A percentile compares a stretch with the other conserved stretches of the same genome.
These are phyloP conservation scores for Gyps fulvus DNA, from an alignment of 2,113 vertebrate genomes.

Conservation along the genomic window DNA sequence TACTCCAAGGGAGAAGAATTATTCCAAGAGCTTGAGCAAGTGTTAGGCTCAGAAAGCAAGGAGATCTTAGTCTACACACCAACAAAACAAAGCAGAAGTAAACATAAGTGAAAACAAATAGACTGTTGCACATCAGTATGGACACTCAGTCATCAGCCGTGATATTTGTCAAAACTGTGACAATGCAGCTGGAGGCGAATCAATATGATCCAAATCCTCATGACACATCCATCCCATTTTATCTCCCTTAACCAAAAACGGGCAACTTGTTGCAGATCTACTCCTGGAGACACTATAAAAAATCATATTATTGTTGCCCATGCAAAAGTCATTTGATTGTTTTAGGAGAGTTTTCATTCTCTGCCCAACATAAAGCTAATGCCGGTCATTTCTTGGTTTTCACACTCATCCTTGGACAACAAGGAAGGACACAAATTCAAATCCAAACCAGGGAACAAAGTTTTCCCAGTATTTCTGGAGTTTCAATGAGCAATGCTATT, in stretches of 20 bases:
- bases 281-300: neutral
- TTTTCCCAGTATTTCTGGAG: neutral
- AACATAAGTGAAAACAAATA: neutral
- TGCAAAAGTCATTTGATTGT: neutral
- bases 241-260: neutral
- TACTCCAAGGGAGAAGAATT: neutral
- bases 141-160: neutral
- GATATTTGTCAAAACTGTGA: neutral
- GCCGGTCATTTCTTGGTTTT: neutral
- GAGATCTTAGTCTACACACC: neutral
- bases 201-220: neutral
- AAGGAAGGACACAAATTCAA: neutral
- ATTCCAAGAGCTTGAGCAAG: neutral
- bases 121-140: neutral
- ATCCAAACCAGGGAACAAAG: neutral
- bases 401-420: neutral
- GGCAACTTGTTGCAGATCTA: neutral
- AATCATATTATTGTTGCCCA: neutral
- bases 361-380: neutral
- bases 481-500: neutral
- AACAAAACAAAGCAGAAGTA: neutral
- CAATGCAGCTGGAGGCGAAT: neutral
- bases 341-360: neutral
- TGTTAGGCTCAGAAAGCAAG: neutral
- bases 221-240: fast-evolving